These are phyloP conservation scores for Crematogaster levior DNA, from an alignment of 2,888 invertebrate species.

Conservation along the genomic window DNA sequence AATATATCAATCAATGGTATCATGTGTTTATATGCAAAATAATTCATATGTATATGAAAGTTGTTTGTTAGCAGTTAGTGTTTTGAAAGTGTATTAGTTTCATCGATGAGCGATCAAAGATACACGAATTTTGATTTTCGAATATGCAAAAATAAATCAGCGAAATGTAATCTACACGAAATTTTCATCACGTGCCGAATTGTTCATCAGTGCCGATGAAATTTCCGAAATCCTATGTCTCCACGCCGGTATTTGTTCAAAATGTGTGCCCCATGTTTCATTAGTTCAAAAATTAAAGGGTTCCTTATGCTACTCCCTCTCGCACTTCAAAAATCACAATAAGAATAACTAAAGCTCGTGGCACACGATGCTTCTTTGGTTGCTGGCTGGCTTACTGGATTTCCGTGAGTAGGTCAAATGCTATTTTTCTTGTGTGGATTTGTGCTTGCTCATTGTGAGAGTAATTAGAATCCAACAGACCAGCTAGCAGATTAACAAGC, in stretches of 20 bases:
- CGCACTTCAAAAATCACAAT: slow-evolving; percentile 43
- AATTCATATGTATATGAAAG: slow-evolving; percentile 25
- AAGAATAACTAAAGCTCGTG: too few relatives aligned
- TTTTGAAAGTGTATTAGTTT: not conserved
- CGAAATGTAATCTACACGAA: not conserved
- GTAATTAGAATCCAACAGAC: too few relatives aligned
- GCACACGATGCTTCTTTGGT: too few relatives aligned
- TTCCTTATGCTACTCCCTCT: slow-evolving; percentile 12
- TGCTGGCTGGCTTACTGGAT: too few relatives aligned
- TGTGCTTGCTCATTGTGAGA: too few relatives aligned
- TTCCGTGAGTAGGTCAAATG: too few relatives aligned
- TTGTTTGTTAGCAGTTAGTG: not conserved
- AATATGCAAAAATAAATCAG: not conserved
- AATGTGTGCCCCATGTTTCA: slow-evolving; percentile 39
- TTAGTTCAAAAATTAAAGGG: slow-evolving; percentile 6
- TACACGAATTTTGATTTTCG: slow-evolving; percentile 1
- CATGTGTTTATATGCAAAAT: not conserved
- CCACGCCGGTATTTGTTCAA: slow-evolving; percentile 49
- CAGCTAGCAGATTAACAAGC: too few relatives aligned
- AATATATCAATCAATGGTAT: slow-evolving; percentile 10
- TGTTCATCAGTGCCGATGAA: not conserved
- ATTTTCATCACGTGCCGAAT: not conserved
- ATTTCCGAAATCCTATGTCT: not conserved
- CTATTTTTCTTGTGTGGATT: too few relatives aligned
- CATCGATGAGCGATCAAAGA: not conserved